phyloP scores from a whole-genome alignment of 2,113 vertebrate genomes.

The Vulpes ferrilata region DNA sequence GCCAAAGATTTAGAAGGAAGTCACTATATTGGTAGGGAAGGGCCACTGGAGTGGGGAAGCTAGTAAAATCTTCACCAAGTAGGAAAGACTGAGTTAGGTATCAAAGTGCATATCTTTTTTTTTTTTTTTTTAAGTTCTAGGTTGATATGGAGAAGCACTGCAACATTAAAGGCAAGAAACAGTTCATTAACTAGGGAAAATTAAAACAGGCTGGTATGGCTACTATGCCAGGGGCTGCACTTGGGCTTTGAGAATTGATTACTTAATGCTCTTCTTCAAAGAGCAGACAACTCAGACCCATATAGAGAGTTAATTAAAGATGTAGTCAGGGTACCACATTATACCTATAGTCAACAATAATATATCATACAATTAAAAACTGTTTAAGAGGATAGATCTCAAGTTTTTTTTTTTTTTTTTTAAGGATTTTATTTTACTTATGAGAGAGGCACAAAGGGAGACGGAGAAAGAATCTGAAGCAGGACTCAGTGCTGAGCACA shows the following conservation, averaged over 20 bases:
- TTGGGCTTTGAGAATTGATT: conserved; percentile 22
- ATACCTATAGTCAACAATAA: neutral
- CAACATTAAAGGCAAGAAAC: neutral
- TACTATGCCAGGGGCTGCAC: neutral
- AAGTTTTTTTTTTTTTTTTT: neutral
- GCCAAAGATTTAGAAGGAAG: conserved; percentile 38
- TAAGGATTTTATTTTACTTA: neutral
- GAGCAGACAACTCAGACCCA: neutral
- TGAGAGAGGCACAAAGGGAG: neutral
- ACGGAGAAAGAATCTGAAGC: neutral
- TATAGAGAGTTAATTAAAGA: neutral
- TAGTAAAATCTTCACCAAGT: neutral
- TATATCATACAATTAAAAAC: neutral
- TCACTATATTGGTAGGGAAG: neutral
- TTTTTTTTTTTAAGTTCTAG: neutral
- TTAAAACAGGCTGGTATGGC: neutral
- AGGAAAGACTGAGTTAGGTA: neutral
- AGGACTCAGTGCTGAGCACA: neutral
- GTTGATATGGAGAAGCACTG: neutral
- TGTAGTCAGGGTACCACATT: neutral
- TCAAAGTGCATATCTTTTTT: neutral
- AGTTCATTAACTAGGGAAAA: neutral
- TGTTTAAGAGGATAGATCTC: neutral
- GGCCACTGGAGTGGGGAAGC: neutral
- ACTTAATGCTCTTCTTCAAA: neutral